phyloP scores from a whole-genome alignment of 2,113 vertebrate genomes.

The Aleadryas rufinucha region DNA sequence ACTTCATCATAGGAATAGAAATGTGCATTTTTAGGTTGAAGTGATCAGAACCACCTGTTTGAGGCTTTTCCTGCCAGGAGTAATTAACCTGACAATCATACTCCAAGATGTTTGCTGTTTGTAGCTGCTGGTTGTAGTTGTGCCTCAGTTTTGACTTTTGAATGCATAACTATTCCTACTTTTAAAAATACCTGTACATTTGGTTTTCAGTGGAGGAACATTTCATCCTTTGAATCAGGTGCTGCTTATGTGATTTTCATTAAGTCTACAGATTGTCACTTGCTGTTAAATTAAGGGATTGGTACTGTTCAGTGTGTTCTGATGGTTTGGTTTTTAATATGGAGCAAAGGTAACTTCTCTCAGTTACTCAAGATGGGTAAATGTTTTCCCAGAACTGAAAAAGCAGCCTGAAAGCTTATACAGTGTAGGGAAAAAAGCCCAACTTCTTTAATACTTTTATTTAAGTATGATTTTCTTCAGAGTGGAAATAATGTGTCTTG shows the following conservation, averaged over 20 bases:
- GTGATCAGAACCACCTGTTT: background rate
- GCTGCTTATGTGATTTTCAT: background rate
- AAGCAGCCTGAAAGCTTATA: background rate
- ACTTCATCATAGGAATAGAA: background rate
- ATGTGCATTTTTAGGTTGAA: background rate
- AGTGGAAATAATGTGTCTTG: background rate
- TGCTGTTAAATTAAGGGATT: background rate
- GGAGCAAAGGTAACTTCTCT: background rate
- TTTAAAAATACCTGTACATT: accelerated
- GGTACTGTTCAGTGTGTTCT: background rate
- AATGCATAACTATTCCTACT: background rate
- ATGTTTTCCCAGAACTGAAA: background rate
- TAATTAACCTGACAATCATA: background rate
- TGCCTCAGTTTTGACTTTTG: background rate
- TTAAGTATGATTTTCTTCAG: background rate
- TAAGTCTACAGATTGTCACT: background rate
- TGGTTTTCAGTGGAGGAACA: background rate
- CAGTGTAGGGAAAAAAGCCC: accelerated
- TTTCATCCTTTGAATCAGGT: background rate
- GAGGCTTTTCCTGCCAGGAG: background rate
- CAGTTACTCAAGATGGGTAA: background rate
- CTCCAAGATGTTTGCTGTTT: background rate
- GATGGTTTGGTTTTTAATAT: background rate
- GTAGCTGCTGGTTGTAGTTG: background rate
- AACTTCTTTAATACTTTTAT: background rate